Percentiles rank a stretch among this genome's conserved stretches.
These are phyloP conservation scores for Corydoras sp. DNA, from an alignment of 2,113 vertebrate genomes.

Conservation along the genomic window DNA sequence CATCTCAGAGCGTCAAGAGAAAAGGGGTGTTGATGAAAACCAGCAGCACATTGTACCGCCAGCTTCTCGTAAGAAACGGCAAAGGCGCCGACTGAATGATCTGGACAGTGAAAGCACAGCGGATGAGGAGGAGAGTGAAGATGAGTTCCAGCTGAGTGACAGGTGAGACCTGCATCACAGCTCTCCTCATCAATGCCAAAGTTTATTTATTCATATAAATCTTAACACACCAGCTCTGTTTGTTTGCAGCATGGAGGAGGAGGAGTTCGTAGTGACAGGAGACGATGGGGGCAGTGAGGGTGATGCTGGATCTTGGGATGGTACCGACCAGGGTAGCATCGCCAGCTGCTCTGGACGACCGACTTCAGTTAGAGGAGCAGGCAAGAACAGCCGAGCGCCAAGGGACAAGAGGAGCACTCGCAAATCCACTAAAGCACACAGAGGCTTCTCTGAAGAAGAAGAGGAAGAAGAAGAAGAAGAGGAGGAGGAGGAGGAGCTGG, in stretches of 20 bases:
- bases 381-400: constrained; percentile 56
- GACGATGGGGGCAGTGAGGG: constrained; percentile 77
- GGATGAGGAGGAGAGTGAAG: constrained; percentile 89
- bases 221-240: background rate
- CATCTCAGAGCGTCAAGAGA: constrained; percentile 75
- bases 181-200: background rate
- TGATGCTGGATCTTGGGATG: constrained; percentile 71
- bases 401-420: constrained; percentile 63
- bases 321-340: constrained; percentile 74
- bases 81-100: constrained; percentile 84
- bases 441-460: constrained; percentile 57
- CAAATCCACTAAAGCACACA: constrained; percentile 71
- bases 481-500: constrained; percentile 61
- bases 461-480: constrained; percentile 59
- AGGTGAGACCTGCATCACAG: constrained; percentile 65
- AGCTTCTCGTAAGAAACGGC: constrained; percentile 73
- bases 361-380: constrained; percentile 25
- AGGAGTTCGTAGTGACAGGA: constrained; percentile 81
- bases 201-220: background rate
- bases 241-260: constrained; percentile 78
- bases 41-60: constrained; percentile 72
- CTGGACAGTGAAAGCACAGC: constrained; percentile 91
- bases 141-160: constrained; percentile 92
- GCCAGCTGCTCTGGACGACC: constrained; percentile 67
- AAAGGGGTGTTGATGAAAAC: constrained; percentile 77